Base-by-base conservation (phyloP, 2,797 vertebrate species). In the Pogonophryne albipinna region DNA sequence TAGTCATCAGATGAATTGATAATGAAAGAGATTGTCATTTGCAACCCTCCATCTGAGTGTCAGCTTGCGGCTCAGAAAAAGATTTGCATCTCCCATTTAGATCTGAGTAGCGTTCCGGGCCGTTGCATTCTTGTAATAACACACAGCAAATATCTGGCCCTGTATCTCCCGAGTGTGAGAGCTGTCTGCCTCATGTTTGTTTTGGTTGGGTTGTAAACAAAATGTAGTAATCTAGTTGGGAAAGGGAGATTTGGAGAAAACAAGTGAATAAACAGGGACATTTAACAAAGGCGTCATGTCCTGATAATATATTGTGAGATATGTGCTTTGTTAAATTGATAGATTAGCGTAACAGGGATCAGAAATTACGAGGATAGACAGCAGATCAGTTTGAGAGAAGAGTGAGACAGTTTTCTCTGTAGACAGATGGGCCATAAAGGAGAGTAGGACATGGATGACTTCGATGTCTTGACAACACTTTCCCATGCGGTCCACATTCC, bases 151-250 rank as follows among this genome's bases (percentile, higher is more conserved):
- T 60, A 52, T 55, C 44, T 55, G 42, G 31, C 23, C 51, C 15
- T 5, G 15, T 17, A 23, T 12, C 3, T 1, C 0, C 15, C 10
- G 42, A 68, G 59, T 34, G 62, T 73, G 57, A 58, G 16, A 59
- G 52, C 6, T 45, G n/a, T 57, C 58, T 52, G 49, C 10, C 34
- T 41, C 15, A 8, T 53, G 44, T 66, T 16, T 41, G 13, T 51
- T 71, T 72, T 66, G 11, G 58, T 44, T 50, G 52, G 74, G 72
- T 20, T 27, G 16, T 57, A 68, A 71, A 78, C 65, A 73, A 47
- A 55, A 20, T 53, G 63, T 74, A 11, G 13, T 49, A 49, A 58
- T 2, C n/a, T n/a, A 41, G 23, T 44, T 34, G 17, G n/a, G 17
- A 57, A 16, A 16, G 31, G 47, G 10, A 49, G 11, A 55, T 58